A percentile compares a stretch with the other conserved stretches of the same genome.
These are phyloP conservation scores for Psophia crepitans DNA, from an alignment of 2,113 vertebrate species.

Conservation along the genomic window DNA sequence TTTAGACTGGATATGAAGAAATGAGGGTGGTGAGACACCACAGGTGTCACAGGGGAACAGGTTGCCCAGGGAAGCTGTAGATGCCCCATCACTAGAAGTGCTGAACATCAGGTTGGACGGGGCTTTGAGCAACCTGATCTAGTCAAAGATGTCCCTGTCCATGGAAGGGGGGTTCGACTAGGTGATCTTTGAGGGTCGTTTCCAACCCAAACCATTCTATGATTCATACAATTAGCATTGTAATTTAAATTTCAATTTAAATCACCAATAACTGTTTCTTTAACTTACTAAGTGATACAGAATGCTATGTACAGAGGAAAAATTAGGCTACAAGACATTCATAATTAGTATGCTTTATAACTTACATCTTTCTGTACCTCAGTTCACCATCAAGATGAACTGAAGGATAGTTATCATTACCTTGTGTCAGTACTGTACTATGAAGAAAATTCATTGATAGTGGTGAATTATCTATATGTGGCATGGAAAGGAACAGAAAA, in stretches of 20 bases:
- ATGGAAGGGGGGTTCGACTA: not conserved
- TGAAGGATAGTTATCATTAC: not conserved
- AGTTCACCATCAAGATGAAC: not conserved
- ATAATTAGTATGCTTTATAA: not conserved
- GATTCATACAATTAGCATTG: not conserved
- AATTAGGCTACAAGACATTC: not conserved
- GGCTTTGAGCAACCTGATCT: not conserved
- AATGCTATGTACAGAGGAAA: not conserved
- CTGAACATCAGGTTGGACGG: not conserved
- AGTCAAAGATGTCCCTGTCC: too few relatives aligned
- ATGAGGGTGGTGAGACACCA: not conserved
- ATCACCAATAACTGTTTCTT: not conserved
- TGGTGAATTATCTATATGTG: not conserved
- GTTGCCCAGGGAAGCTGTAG: not conserved
- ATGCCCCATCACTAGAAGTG: too few relatives aligned
- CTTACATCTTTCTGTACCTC: not conserved
- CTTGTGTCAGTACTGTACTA: not conserved
- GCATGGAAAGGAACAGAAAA: not conserved
- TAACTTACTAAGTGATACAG: not conserved
- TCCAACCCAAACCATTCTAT: not conserved
- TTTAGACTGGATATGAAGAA: not conserved
- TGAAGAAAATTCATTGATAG: not conserved
- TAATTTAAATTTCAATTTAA: not conserved
- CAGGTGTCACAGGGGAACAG: not conserved
- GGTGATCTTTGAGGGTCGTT: not conserved